These are phyloP conservation scores for Rhynchonema sp. DNA, from an alignment of 2,888 invertebrate species.

Conservation along the genomic window DNA sequence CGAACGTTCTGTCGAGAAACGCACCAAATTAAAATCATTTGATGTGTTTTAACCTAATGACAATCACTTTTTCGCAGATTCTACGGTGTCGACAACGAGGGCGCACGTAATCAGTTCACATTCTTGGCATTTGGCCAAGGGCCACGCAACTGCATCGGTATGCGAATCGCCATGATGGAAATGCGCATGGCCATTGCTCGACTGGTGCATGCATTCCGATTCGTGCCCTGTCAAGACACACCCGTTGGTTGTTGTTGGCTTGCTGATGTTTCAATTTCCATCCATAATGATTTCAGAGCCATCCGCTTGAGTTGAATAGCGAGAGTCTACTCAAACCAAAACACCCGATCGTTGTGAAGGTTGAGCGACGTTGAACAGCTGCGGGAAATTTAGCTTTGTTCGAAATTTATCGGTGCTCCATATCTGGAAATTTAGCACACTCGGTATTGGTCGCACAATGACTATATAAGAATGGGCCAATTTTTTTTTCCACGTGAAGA, in stretches of 20 bases:
- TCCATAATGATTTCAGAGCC: background rate
- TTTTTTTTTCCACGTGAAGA: too few relatives aligned
- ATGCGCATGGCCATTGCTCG: background rate
- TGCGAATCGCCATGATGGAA: background rate
- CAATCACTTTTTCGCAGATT: too few relatives aligned
- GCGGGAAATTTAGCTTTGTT: too few relatives aligned
- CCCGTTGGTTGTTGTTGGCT: background rate
- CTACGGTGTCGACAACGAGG: background rate
- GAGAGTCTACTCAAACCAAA: background rate
- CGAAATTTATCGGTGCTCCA: too few relatives aligned
- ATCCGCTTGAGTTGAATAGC: background rate
- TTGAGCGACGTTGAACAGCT: background rate
- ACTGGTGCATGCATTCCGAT: constrained; percentile 16
- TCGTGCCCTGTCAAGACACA: constrained; percentile 16
- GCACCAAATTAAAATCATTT: too few relatives aligned
- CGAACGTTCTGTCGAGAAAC: background rate
- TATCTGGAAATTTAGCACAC: too few relatives aligned
- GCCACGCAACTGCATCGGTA: background rate
- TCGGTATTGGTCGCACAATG: too few relatives aligned
- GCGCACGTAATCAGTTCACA: background rate
- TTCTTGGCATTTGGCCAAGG: background rate
- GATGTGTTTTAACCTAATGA: too few relatives aligned
- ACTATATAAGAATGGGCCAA: too few relatives aligned
- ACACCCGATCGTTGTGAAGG: background rate
- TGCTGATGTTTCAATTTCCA: background rate